Conservation (phyloP, 1,140 invertebrate species). For the Procambarus virginalis region DNA sequence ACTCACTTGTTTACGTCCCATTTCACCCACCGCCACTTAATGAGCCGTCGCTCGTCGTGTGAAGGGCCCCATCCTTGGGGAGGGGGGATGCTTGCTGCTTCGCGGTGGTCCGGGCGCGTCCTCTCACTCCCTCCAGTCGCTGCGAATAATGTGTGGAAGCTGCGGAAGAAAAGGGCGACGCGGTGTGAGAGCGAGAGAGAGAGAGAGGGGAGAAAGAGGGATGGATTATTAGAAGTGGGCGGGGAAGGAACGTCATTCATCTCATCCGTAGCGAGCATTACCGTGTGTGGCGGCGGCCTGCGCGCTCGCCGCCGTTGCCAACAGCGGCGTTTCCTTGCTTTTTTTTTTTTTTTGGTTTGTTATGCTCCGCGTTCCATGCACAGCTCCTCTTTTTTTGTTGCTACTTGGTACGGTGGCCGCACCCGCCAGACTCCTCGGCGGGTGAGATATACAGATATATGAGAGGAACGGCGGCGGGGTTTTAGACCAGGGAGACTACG, state of each 20-base stretch:
- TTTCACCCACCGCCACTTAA: conserved; percentile 47
- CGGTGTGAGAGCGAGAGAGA: not conserved
- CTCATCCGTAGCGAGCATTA: conserved; percentile 63
- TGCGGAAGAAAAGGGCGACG: not conserved
- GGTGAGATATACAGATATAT: not conserved
- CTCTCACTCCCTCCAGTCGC: not conserved
- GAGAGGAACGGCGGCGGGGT: too few relatives aligned
- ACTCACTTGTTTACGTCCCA: conserved; percentile 63
- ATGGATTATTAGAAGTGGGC: conserved; percentile 56
- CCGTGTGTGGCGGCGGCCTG: conserved; percentile 7
- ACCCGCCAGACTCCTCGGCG: not conserved
- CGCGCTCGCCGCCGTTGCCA: conserved; percentile 26
- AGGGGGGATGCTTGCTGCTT: too few relatives aligned
- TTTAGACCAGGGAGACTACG: too few relatives aligned
- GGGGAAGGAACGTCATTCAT: conserved; percentile 57
- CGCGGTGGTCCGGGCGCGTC: too few relatives aligned
- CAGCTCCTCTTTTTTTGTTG: not conserved
- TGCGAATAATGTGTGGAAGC: not conserved
- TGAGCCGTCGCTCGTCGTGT: conserved; percentile 33
- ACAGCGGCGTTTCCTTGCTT: conserved; percentile 8
- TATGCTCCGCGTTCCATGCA: not conserved
- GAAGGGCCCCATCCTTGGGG: not conserved
- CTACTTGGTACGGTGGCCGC: not conserved
- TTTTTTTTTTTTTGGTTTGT: not conserved
- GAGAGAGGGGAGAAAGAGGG: not conserved